Evolutionary conservation across 2,113 vertebrate genomes (phyloP), one percentile per base, ranked within the genome.

Genomic region (Eclectus roratus): DNA sequence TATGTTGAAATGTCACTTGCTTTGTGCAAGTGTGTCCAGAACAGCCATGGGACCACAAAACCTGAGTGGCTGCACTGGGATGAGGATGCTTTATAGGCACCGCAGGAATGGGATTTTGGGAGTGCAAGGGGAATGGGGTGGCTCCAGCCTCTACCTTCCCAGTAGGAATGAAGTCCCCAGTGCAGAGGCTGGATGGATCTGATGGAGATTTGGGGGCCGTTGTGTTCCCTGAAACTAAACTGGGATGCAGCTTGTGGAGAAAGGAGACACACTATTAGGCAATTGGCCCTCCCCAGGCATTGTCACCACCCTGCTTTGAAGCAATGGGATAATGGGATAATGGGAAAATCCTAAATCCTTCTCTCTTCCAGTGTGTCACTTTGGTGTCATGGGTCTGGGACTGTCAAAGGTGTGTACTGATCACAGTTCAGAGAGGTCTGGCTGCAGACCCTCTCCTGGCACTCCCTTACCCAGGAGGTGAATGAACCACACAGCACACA

Each of bases 131-230:
- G 33, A 43, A 50, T 27, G 23, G 0, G 2, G n/a, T 39, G 65
- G 20, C 28, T 69, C 19, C 3, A 0, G 1, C 5, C 28, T 55
- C 20, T 50, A 8, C 10, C 13, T 9, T n/a, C 1, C 0, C 17
- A 5, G 0, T 1, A 20, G 44, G 16, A 39, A 31, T 18, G 44
- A 49, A 31, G 17, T 11, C 46, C 63, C 19, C 46, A 15, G 25
- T 0, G 21, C 31, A 74, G 69, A 43, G 41, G 13, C 31, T 68
- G 46, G 27, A 11, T 28, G 60, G 70, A 29, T 16, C 35, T 43
- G 24, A 3, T 9, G 37, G 35, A 20, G 5, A 10, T n/a, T 2
- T 39, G 27, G 43, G 44, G 6, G 35, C 5, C 37, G 24, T 11
- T 27, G n/a, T 44, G 21, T 16, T 5, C 58, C 27, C 43, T 46